Base-by-base conservation (phyloP, 2,797 vertebrate species). In the Hybognathus amarus region DNA sequence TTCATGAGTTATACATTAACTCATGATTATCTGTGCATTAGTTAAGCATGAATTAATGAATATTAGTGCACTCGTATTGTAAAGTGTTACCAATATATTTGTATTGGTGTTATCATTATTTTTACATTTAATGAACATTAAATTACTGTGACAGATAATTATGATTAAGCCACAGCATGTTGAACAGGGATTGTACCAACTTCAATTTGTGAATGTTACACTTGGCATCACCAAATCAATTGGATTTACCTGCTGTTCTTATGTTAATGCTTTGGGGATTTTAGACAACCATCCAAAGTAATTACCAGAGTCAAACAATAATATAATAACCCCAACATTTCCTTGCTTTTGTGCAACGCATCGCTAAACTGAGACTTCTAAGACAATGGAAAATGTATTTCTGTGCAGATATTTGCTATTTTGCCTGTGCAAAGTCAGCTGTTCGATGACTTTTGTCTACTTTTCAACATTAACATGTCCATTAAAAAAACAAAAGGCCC, bases 301-400 rank as follows among this genome's bases (percentile, higher is more conserved):
- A 75, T 75, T 82, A 67, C 61, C 42, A 66, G 61, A 66, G 30
- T 67, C 45, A 42, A 75, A 75, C 80, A 66, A 66, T 47, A 42
- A 69, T 82, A 47, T 82, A 40, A 74, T 54, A 82, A 82, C 59
- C 59, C 40, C 17, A 66, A 52, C 59, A 64, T 54, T 75, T 42
- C 63, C 68, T 66, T 69, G 78, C 61, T 27, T 50, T 64, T 82
- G 22, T 75, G 18, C 10, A 50, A 75, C 30, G n/a, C 61, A 30
- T 64, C 59, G 66, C 56, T 82, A 45, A 82, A 64, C 69, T 52
- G 69, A 82, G 40, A 82, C 80, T 24, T 74, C 42, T n/a, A 75
- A 54, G 45, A 38, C 61, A 54, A 66, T 54, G 15, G n/a, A 66
- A 75, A 82, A 45, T 30, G n/a, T 54, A 20, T 75, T 75, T 70